phyloP scores from a whole-genome alignment of 2,113 vertebrate species.

The Anhinga anhinga region DNA sequence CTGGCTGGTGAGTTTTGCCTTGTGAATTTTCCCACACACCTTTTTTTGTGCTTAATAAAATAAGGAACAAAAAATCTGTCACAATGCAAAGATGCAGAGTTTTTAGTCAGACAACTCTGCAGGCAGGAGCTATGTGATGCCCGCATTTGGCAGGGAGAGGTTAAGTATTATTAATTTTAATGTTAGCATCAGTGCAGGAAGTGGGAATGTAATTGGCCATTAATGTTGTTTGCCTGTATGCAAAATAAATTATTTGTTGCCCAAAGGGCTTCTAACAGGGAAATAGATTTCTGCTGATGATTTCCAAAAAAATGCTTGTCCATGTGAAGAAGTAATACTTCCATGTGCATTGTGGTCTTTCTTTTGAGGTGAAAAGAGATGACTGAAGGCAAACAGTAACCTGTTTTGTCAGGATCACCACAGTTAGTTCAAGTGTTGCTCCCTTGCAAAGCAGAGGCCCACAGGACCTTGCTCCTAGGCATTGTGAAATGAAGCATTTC shows the following conservation, averaged over 20 bases:
- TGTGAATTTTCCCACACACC: background rate
- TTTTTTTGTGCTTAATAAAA: background rate
- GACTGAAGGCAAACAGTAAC: background rate
- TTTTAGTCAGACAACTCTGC: background rate
- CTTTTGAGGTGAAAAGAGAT: background rate
- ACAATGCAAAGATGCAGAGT: background rate
- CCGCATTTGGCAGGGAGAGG: background rate
- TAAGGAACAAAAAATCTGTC: background rate
- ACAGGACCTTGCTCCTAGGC: background rate
- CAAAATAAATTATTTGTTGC: conserved; percentile 60
- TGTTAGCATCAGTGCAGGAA: conserved; percentile 44
- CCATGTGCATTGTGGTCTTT: background rate
- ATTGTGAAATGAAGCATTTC: background rate
- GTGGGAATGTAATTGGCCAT: conserved; percentile 44
- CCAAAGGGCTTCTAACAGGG: conserved; percentile 44
- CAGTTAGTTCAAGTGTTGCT: background rate
- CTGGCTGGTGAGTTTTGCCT: background rate
- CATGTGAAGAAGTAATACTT: background rate
- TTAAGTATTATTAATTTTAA: conserved; percentile 36
- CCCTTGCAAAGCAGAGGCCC: background rate
- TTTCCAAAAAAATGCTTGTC: background rate
- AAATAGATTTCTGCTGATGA: conserved; percentile 37
- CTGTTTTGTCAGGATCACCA: background rate
- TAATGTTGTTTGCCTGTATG: conserved; percentile 48
- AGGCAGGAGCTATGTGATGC: background rate